These are phyloP conservation scores for Drosophila saltans DNA, from an alignment of 1,140 invertebrate genomes.

Conservation along the genomic window DNA sequence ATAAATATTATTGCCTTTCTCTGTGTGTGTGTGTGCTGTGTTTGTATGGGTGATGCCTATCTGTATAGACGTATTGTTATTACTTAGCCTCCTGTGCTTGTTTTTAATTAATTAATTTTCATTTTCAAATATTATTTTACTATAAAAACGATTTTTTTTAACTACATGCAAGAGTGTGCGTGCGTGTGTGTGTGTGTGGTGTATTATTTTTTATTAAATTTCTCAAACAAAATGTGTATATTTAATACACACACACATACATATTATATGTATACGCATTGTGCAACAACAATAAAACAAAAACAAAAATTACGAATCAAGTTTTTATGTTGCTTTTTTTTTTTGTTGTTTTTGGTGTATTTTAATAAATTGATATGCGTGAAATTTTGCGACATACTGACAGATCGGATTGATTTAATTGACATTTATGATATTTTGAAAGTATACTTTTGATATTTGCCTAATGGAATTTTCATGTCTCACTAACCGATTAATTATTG, in stretches of 20 bases:
- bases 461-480: conserved; percentile 1
- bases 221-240: conserved; percentile 1
- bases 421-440: background rate
- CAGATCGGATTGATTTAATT: conserved; percentile 2
- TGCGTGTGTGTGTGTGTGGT: background rate
- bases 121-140: conserved; percentile 20
- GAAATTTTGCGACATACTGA: background rate
- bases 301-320: background rate
- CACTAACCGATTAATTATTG: background rate
- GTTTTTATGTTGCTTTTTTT: conserved; percentile 2
- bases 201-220: conserved; percentile 14
- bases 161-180: background rate
- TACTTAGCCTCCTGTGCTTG: conserved; percentile 11
- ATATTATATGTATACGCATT: background rate
- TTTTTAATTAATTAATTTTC: conserved; percentile 16
- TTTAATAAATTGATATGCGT: conserved; percentile 10
- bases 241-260: background rate
- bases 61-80: conserved; percentile 8
- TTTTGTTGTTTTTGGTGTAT: background rate
- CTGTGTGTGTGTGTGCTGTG: background rate
- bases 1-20: conserved; percentile 11
- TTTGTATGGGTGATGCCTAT: background rate
- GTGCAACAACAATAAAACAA: background rate
- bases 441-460: background rate
- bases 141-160: background rate